Conservation (phyloP, 2,888 invertebrate species). For the Patella caerulea region DNA sequence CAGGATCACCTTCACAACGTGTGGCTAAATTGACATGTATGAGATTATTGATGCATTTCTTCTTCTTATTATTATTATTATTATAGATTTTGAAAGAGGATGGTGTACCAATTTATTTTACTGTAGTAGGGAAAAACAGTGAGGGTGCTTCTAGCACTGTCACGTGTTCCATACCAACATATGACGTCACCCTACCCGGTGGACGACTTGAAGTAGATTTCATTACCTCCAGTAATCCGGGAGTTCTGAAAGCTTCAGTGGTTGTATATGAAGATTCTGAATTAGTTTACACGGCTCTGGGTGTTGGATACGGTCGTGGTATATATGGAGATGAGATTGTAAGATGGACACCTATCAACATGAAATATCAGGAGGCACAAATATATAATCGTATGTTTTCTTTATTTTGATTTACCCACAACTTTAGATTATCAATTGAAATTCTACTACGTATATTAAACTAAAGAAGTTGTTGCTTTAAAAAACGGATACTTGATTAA, state of each 20-base stretch:
- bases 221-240: conserved; percentile 46
- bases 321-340: conserved; percentile 22
- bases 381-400: no score
- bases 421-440: no score
- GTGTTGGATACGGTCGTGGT: conserved; percentile 25
- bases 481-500: no score
- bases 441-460: no score
- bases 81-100: conserved; percentile 8
- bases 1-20: no score
- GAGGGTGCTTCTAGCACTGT: conserved; percentile 41
- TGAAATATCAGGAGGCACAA: no score
- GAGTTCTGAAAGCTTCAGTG: conserved; percentile 39
- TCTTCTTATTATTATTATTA: no score
- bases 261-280: conserved; percentile 50
- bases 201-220: conserved; percentile 47
- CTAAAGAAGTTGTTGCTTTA: no score
- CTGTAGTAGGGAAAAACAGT: conserved; percentile 48
- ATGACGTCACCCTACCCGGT: conserved; percentile 49
- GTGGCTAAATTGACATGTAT: no score
- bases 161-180: conserved; percentile 46
- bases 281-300: conserved; percentile 12
- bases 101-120: conserved; percentile 49
- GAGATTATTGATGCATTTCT: no score
- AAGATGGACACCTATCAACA: conserved; percentile 13
- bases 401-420: no score